These are phyloP conservation scores for Neoseiulus cucumeris DNA, from an alignment of 1,140 invertebrate species.

Conservation along the genomic window DNA sequence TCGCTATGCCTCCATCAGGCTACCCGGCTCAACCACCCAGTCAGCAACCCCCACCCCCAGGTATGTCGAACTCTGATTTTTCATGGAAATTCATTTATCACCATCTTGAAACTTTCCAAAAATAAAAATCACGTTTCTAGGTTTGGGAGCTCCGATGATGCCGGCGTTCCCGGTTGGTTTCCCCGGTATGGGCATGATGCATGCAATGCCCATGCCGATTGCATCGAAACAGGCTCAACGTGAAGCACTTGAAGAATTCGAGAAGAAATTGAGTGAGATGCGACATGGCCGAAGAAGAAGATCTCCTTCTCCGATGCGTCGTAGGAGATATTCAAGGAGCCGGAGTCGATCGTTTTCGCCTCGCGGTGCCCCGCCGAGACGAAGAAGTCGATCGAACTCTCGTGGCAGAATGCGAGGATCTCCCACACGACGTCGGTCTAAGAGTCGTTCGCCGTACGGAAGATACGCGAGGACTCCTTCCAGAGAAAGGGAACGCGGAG, in stretches of 20 bases:
- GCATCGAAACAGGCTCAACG: neutral
- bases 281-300: neutral
- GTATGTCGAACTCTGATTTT: no score
- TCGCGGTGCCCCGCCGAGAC: neutral
- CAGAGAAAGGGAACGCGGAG: no score
- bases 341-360: conserved; percentile 3
- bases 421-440: neutral
- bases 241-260: conserved; percentile 9
- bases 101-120: neutral
- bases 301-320: neutral
- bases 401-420: neutral
- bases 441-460: neutral
- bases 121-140: neutral
- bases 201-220: neutral
- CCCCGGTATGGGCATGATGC: neutral
- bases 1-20: neutral
- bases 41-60: neutral
- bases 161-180: neutral
- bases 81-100: neutral
- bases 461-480: no score
- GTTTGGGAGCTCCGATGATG: neutral
- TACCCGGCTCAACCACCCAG: neutral
- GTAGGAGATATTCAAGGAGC: neutral
- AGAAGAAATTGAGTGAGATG: neutral
- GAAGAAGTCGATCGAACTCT: neutral